Evolutionary conservation across 2,113 vertebrate genomes (phyloP).

Genomic region (Pontoporia blainvillei): DNA sequence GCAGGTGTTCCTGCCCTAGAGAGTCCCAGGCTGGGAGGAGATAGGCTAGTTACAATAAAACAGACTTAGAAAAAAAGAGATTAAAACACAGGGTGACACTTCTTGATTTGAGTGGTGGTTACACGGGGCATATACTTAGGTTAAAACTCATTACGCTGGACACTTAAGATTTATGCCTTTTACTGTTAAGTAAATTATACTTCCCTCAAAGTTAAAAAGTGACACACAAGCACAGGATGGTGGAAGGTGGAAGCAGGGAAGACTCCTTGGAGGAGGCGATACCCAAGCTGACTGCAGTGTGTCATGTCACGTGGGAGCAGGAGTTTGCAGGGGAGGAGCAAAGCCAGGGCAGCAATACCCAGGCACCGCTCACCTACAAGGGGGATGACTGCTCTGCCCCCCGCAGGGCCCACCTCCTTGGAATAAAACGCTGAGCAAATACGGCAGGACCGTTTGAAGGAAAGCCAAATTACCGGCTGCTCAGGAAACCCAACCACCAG

Average conservation of each 20-base stretch:
- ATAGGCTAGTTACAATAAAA: not conserved
- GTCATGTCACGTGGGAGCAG: not conserved
- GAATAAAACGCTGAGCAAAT: not conserved
- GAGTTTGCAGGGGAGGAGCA: not conserved
- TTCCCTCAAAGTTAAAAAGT: not conserved
- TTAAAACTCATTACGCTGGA: not conserved
- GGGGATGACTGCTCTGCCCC: not conserved
- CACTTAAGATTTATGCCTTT: not conserved
- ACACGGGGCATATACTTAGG: not conserved
- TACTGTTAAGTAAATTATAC: not conserved
- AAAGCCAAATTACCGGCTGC: not conserved
- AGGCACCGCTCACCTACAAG: too few relatives aligned
- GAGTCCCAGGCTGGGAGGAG: not conserved
- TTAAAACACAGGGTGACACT: not conserved
- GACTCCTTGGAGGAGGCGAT: not conserved
- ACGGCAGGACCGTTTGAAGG: not conserved
- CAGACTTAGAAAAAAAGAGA: not conserved
- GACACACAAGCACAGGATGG: not conserved
- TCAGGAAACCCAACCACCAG: constrained; percentile 2
- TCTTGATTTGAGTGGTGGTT: not conserved
- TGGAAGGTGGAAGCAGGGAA: not conserved
- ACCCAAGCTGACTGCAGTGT: not conserved
- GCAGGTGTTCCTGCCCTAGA: not conserved
- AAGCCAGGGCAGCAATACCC: not conserved
- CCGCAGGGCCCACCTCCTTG: not conserved